Evolutionary conservation across 2,888 invertebrate genomes (phyloP), one percentile per base, ranked within the genome.

Genomic region (Diaphora mendica): DNA sequence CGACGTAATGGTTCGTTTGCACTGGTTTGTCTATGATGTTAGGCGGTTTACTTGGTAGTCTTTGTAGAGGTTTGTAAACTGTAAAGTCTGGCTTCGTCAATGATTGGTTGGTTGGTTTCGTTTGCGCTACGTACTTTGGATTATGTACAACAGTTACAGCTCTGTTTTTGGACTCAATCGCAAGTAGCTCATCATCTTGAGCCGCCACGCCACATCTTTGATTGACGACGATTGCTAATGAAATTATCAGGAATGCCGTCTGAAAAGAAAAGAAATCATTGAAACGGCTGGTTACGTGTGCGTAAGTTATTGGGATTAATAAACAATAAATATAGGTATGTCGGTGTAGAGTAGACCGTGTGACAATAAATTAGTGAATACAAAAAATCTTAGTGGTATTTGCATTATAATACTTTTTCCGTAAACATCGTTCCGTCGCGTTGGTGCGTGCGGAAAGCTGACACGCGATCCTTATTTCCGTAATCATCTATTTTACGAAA

Each of bases 231-330:
- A 95, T 92, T 92, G 91, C 93, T 92, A 95, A 91, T 89, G 91
- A 91, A 88, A 91, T 88, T 91, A 95, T 92, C 93, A 95, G 92
- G 91, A 94, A 92, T 93, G 93, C 89, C 92, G 93, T 92, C 95
- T 95, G 94, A 81, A 84, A 84, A 85, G 67, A 74, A 59, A 48
- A 65, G 30, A 51, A 64, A 71, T 75, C 20, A 76, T 33, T 74
- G n/a, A 39, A 62, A 55, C 55, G n/a, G n/a, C n/a, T 55, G 42
- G 3, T 17, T 44, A 44, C 66, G 66, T 66, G 66, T 15, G 0
- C 1, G 3, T 13, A 26, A 26, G 15, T 26, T 62, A 17, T 30
- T 62, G 13, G 3, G 26, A 59, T 7, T 26, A 59, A 5, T 8
- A 55, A 55, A 11, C 11, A 11, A 26, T 59, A n/a, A 59, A n/a